Percentiles rank a stretch among this genome's conserved stretches.
Conservation (phyloP, 2,888 invertebrate species). For the Ametastegia equiseti region DNA sequence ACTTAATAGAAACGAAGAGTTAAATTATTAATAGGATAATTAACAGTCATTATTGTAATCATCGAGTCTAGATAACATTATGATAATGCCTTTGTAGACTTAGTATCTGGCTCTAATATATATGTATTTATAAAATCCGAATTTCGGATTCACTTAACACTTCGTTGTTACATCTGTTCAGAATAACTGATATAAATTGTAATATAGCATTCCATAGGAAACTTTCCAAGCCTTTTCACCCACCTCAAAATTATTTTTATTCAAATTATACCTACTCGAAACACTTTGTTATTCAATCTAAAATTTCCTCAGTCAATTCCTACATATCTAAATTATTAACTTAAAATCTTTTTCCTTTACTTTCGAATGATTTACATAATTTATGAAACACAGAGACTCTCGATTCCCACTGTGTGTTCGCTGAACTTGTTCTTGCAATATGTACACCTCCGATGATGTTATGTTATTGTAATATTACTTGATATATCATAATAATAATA, state of each 20-base stretch:
- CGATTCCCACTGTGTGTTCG: not conserved
- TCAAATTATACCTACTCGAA: not conserved
- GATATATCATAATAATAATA: too few relatives aligned
- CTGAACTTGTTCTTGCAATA: not conserved
- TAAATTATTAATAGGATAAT: conserved; percentile 50
- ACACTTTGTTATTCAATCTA: not conserved
- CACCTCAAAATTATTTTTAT: not conserved
- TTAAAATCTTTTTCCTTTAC: not conserved
- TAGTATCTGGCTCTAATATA: conserved; percentile 31
- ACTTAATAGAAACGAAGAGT: conserved; percentile 1
- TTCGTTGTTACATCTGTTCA: not conserved
- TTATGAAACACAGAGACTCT: not conserved
- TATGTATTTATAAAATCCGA: conserved; percentile 14
- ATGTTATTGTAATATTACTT: not conserved
- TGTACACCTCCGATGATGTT: not conserved
- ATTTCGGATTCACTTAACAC: not conserved
- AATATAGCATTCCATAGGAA: conserved; percentile 32
- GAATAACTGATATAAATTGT: conserved; percentile 21
- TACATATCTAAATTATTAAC: conserved; percentile 2
- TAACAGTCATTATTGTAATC: conserved; percentile 52
- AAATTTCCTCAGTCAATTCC: not conserved
- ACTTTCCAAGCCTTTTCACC: not conserved
- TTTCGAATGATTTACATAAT: not conserved
- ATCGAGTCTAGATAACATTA: conserved; percentile 31
- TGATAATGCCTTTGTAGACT: conserved; percentile 18